A percentile compares a stretch with the other conserved stretches of the same genome.
phyloP scores from a whole-genome alignment of 2,113 vertebrate genomes.

The Sebastes fasciatus region DNA sequence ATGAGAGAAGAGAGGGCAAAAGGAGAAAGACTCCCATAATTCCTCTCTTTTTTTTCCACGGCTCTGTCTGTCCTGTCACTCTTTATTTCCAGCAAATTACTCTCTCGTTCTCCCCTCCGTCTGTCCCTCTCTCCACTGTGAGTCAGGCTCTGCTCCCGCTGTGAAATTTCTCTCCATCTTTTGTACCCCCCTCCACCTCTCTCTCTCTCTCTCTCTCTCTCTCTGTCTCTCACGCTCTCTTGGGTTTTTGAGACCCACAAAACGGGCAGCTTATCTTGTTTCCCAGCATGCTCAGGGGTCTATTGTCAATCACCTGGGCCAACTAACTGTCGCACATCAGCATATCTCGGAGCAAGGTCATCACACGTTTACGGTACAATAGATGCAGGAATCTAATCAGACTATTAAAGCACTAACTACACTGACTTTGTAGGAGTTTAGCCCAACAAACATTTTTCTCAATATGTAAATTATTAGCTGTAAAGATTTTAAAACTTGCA shows the following conservation, averaged over 20 bases:
- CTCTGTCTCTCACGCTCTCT: background rate
- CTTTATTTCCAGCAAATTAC: slow-evolving; percentile 69
- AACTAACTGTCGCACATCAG: slow-evolving; percentile 30
- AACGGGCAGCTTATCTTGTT: slow-evolving; percentile 66
- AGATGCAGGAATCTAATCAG: slow-evolving; percentile 3
- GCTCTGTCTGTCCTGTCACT: slow-evolving; percentile 58
- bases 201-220: background rate
- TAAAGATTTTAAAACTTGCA: background rate
- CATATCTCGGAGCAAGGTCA: slow-evolving; percentile 41
- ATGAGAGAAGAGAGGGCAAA: slow-evolving; percentile 59
- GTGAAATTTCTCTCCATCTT: slow-evolving; percentile 30
- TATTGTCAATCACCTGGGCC: slow-evolving; percentile 70
- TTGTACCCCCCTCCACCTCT: background rate
- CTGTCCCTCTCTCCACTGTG: slow-evolving; percentile 31
- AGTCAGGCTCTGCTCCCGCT: slow-evolving; percentile 22
- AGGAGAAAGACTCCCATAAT: slow-evolving; percentile 64
- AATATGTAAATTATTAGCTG: slow-evolving; percentile 2
- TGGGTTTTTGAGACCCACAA: slow-evolving; percentile 43
- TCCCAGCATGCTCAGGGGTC: slow-evolving; percentile 67
- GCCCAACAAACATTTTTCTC: background rate
- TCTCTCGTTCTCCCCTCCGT: slow-evolving; percentile 11
- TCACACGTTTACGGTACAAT: slow-evolving; percentile 2
- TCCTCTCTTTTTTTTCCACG: slow-evolving; percentile 42
- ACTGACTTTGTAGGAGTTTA: background rate
- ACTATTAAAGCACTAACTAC: background rate